Evolutionary conservation across 2,113 vertebrate genomes (phyloP).

Genomic region (Sitta europaea): DNA sequence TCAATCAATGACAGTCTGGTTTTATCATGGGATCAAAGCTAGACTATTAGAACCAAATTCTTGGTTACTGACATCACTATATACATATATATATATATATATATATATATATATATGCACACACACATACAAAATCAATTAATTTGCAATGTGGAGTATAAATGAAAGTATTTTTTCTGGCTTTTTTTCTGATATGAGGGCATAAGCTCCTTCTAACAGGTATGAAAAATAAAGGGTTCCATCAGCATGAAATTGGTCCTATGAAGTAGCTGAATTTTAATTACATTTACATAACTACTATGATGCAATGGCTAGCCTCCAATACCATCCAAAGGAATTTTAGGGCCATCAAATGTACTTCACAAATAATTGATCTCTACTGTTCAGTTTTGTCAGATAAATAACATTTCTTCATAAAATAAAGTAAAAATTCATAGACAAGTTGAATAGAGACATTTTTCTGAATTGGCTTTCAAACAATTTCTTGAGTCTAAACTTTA

Average conservation of each 20-base stretch:
- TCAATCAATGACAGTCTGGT: background rate
- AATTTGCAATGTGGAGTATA: background rate
- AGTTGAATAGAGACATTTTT: slow-evolving; percentile 23
- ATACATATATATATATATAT: too few relatives aligned
- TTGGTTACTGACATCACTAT: background rate
- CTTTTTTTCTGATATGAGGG: background rate
- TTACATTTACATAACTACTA: slow-evolving; percentile 23
- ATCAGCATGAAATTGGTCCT: background rate
- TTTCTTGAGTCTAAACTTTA: slow-evolving; percentile 24
- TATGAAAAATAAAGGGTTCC: background rate
- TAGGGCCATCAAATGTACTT: background rate
- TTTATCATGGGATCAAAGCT: background rate
- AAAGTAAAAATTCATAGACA: slow-evolving; percentile 12
- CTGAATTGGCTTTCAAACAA: slow-evolving; percentile 57
- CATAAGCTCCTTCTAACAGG: background rate
- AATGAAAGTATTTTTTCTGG: background rate
- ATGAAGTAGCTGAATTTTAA: slow-evolving; percentile 52
- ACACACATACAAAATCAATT: background rate
- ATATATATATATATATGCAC: background rate
- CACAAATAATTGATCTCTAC: slow-evolving; percentile 52
- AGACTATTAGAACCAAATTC: background rate
- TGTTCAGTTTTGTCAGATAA: slow-evolving; percentile 15
- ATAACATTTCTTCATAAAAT: slow-evolving; percentile 34
- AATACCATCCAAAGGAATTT: background rate
- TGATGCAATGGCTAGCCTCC: background rate